phyloP scores from a whole-genome alignment of 2,113 vertebrate genomes.

The Mastomys natalensis region DNA sequence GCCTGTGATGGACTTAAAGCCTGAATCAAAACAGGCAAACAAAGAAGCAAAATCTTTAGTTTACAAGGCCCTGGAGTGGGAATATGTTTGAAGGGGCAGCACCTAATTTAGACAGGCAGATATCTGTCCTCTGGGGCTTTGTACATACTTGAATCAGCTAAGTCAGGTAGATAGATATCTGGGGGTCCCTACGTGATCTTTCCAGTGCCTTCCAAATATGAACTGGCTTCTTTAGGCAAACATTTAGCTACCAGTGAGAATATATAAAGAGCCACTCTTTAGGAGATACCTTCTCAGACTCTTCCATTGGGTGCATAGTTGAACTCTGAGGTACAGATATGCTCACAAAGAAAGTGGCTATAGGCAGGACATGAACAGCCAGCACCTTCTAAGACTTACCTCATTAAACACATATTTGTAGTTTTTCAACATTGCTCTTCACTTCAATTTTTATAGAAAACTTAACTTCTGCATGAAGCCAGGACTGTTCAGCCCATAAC shows the following conservation, averaged over 20 bases:
- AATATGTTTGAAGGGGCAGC: background rate
- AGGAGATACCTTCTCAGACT: background rate
- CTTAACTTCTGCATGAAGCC: background rate
- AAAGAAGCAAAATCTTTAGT: background rate
- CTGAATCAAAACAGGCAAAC: background rate
- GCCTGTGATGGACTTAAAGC: background rate
- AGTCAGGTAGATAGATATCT: background rate
- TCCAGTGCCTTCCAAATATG: background rate
- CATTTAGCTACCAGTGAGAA: background rate
- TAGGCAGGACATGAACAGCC: background rate
- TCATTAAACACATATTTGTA: background rate
- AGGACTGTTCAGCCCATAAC: background rate
- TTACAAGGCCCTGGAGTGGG: too few relatives aligned
- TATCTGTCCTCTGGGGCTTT: background rate
- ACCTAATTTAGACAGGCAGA: background rate
- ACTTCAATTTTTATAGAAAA: background rate
- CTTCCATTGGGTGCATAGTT: background rate
- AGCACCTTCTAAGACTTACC: background rate
- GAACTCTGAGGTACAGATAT: background rate
- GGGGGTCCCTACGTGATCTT: background rate
- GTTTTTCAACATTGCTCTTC: background rate
- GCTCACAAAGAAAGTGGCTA: background rate
- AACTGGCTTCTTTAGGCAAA: background rate
- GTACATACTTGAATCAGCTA: too few relatives aligned
- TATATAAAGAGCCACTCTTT: background rate